Base-by-base conservation (phyloP, 2,797 vertebrate species). In the Coregonus suidteri region DNA sequence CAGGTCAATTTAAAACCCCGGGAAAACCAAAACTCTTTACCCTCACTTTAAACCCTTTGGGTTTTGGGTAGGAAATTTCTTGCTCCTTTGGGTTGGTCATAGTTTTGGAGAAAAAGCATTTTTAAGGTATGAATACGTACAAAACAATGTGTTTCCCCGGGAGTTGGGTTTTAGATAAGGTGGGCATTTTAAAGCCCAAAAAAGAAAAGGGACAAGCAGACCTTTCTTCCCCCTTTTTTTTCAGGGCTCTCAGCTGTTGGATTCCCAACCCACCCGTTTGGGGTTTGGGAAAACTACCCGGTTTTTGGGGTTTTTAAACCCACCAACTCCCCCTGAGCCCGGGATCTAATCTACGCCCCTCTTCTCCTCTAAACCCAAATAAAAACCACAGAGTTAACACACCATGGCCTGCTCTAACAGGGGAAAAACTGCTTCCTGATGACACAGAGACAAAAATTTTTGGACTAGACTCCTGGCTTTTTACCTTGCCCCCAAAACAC, bases 341-440 rank as follows among this genome's bases (percentile, higher is more conserved):
- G 3, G 31, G 14, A 67, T 35, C 65, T 18, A 16, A 79, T 59
- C 14, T 15, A 56, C 18, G 47, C 5, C 16, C 47, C 15, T 79
- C 76, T 20, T 18, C 67, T 79, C 77, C n/a, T n/a, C n/a, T n/a
- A n/a, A n/a, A 81, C 81, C 68, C 76, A 53, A 75, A 72, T 64
- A 71, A 53, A 82, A 83, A 75, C 73, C 76, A 74, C 30, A 62
- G 59, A 87, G 82, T 81, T 83, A 81, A 65, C 80, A 81, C 81
- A 86, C 77, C 79, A 78, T 47, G 6, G 34, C 77, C 59, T 14
- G n/a, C 78, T 79, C 54, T 82, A 91, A 87, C 86, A 81, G 67
- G 11, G 11, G 41, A 81, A 88, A 86, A 92, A 87, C 77, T 75
- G 76, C 86, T 86, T 92, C 83, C 87, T 88, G 84, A 77, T 81